phyloP scores from a whole-genome alignment of 2,797 vertebrate species.

The Catostomus latipinnis region DNA sequence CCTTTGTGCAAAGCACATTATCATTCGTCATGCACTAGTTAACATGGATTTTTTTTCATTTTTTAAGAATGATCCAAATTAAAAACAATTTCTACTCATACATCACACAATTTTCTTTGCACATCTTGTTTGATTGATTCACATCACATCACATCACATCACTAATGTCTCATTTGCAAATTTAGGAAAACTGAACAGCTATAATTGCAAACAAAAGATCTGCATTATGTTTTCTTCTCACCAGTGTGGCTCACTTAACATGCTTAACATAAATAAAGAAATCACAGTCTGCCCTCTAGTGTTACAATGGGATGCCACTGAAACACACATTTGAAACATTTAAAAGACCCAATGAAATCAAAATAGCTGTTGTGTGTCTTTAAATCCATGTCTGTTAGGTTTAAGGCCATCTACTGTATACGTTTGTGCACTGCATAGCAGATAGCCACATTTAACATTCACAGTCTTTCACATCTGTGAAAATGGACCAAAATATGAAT shows the following conservation, averaged over 20 bases:
- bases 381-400: no score
- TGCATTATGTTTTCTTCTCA: not conserved
- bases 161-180: not conserved
- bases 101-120: no score
- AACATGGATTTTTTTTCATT: not conserved
- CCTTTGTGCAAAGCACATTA: not conserved
- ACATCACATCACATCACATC: not conserved
- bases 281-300: slow-evolving; percentile 54
- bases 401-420: no score
- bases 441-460: no score
- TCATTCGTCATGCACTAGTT: not conserved
- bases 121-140: no score
- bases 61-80: no score
- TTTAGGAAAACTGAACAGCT: not conserved
- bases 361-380: no score
- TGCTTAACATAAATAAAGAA: not conserved
- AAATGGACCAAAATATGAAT: no score
- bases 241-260: not conserved
- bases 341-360: not conserved
- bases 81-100: no score
- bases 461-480: no score
- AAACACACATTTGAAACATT: not conserved
- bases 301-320: not conserved
- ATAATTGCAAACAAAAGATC: slow-evolving; percentile 14
- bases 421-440: no score